Base-by-base conservation (phyloP, 2,113 vertebrate genomes). In the Symphodus melops region DNA sequence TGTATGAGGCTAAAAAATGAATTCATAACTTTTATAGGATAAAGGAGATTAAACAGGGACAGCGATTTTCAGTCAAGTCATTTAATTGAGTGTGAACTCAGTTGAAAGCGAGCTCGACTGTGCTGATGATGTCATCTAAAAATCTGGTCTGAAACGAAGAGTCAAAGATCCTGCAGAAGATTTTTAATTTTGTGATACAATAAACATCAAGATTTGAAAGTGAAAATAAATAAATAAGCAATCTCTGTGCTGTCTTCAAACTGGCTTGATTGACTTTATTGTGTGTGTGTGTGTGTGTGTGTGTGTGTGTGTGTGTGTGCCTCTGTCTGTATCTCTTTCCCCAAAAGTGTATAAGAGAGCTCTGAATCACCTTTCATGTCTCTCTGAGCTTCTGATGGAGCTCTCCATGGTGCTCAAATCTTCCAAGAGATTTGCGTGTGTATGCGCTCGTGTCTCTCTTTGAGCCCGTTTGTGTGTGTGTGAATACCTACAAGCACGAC, bases 361-460 rank as follows among this genome's bases (percentile, higher is more conserved):
- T 71, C 68, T 28, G 55, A 23, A 67, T 75, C 37, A 42, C 59
- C 66, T 81, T 65, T 56, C 36, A 58, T 58, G 44, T 60, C 23
- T 48, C 11, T 41, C 56, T 41, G 7, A 60, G 55, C 17, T 42
- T 28, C 42, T 49, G 9, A 42, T 53, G 54, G 71, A 81, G 56
- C 82, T 89, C 44, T 89, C 85, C 64, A 1, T 83, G 77, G 82
- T 83, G 37, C 79, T 89, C 68, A 75, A 67, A 62, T 25, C 13
- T 54, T 52, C 52, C 21, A 19, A 33, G 16, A 8, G 0, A 17
- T 55, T 49, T 52, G 21, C 23, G 14, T 20, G 19, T 52, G 16
- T 37, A 21, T 33, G 16, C 20, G 37, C 44, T 4, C 63, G 46
- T 39, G 5, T 49, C 59, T 55, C 21, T 25, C 16, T 13, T n/a